phyloP scores from a whole-genome alignment of 2,797 vertebrate genomes.

The Tiaroga cobitis region DNA sequence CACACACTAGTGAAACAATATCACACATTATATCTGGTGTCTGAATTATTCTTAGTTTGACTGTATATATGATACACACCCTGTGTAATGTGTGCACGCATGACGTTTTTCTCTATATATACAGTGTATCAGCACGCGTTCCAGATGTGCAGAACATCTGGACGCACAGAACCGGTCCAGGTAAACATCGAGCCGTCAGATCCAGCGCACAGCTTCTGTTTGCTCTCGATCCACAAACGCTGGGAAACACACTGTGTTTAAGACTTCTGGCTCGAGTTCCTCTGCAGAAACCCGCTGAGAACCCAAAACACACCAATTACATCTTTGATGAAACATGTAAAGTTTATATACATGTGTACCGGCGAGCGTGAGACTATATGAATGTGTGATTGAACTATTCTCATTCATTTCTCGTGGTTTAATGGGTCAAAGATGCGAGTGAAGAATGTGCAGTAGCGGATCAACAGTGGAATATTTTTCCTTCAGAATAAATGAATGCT shows the following conservation, averaged over 20 bases:
- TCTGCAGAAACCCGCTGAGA: not conserved
- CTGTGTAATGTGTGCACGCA: not conserved
- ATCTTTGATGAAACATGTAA: slow-evolving; percentile 6
- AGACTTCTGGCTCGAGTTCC: not conserved
- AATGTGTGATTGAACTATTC: not conserved
- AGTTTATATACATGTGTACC: slow-evolving; percentile 23
- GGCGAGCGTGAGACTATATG: slow-evolving; percentile 6
- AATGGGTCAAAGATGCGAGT: slow-evolving; percentile 24
- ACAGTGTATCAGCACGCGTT: not conserved
- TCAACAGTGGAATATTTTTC: slow-evolving; percentile 40
- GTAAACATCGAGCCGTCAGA: slow-evolving; percentile 43
- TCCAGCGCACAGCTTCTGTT: slow-evolving; percentile 12
- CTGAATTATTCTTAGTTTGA: too few relatives aligned
- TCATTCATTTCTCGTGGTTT: slow-evolving; percentile 10
- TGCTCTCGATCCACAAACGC: slow-evolving; percentile 4
- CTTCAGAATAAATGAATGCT: not conserved
- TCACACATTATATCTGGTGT: too few relatives aligned
- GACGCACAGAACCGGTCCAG: slow-evolving; percentile 13
- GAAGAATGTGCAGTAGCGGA: not conserved
- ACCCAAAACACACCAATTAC: not conserved
- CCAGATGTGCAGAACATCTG: slow-evolving; percentile 52
- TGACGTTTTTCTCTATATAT: not conserved
- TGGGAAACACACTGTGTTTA: slow-evolving; percentile 7
- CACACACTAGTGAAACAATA: too few relatives aligned
- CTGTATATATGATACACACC: not conserved